Percentiles rank a stretch among this genome's conserved stretches.
Evolutionary conservation across 2,113 vertebrate genomes (phyloP).

Genomic region (Xiphorhynchus elegans): DNA sequence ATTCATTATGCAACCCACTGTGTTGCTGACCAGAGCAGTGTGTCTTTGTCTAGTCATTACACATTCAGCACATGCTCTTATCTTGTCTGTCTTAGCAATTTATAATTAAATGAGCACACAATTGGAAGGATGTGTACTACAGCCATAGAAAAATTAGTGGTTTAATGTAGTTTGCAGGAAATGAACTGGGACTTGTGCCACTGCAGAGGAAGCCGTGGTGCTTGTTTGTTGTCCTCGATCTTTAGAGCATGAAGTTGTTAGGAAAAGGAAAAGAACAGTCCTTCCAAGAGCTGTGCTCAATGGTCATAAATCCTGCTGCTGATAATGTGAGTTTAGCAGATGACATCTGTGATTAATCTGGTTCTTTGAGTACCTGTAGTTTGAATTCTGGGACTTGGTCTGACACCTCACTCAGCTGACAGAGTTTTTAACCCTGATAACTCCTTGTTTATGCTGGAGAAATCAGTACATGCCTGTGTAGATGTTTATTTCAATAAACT

Average conservation of each 20-base stretch:
- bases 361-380: background rate
- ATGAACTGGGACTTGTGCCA: background rate
- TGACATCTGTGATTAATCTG: background rate
- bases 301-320: background rate
- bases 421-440: background rate
- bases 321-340: background rate
- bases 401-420: background rate
- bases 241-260: background rate
- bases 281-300: background rate
- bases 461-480: background rate
- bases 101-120: background rate
- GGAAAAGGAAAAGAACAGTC: background rate
- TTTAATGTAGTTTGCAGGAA: background rate
- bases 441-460: background rate
- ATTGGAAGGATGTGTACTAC: background rate
- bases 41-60: background rate
- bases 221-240: background rate
- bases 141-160: background rate
- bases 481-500: background rate
- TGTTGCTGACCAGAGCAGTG: background rate
- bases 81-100: background rate
- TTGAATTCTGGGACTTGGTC: background rate
- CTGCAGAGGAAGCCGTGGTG: background rate
- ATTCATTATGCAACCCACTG: background rate
- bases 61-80: background rate